Evolutionary conservation across 2,113 vertebrate species (phyloP).

Genomic region (Pogona vitticeps): DNA sequence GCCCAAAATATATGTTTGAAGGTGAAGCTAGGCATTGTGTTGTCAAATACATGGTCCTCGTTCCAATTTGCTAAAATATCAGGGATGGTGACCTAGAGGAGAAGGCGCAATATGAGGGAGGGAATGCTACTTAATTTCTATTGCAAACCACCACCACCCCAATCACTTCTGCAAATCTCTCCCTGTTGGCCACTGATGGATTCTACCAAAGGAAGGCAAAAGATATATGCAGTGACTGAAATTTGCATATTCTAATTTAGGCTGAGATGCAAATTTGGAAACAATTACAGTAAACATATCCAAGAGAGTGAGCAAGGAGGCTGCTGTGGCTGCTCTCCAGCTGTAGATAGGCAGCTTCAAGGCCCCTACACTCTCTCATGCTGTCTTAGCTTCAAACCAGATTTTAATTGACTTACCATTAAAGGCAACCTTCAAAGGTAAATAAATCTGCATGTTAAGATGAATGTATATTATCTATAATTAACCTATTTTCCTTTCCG

Average conservation of each 20-base stretch:
- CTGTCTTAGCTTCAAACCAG: background rate
- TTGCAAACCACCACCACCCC: background rate
- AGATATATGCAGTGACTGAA: background rate
- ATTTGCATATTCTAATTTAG: background rate
- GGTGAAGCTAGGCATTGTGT: background rate
- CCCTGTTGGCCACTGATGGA: background rate
- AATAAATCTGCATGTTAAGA: too few relatives aligned
- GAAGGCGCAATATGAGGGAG: background rate
- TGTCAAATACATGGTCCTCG: too few relatives aligned
- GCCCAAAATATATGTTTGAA: background rate
- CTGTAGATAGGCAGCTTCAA: background rate
- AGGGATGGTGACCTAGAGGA: too few relatives aligned
- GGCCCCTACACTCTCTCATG: background rate
- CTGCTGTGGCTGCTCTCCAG: too few relatives aligned
- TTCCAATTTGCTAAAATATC: background rate
- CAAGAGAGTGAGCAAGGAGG: too few relatives aligned
- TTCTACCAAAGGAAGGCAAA: background rate
- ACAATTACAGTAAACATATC: too few relatives aligned
- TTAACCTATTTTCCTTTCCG: too few relatives aligned
- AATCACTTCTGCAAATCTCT: background rate
- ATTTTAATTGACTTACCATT: background rate
- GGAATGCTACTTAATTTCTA: too few relatives aligned
- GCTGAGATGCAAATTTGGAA: background rate
- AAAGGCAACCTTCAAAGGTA: background rate
- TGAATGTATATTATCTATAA: too few relatives aligned